These are phyloP conservation scores for Panulirus ornatus DNA, from an alignment of 1,140 invertebrate species.

Conservation along the genomic window DNA sequence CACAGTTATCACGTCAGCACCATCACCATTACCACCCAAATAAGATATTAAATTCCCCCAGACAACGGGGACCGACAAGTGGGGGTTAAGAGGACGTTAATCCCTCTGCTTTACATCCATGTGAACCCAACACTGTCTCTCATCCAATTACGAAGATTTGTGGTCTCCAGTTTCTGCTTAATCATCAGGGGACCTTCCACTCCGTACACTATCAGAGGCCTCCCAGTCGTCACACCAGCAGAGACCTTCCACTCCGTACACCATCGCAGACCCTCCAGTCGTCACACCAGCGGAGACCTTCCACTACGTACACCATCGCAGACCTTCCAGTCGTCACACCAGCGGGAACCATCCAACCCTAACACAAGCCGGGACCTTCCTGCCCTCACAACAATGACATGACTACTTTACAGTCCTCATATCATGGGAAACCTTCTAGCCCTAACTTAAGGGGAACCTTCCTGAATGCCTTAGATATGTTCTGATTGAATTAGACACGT, in stretches of 20 bases:
- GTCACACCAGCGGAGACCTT: too few relatives aligned
- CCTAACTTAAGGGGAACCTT: background rate
- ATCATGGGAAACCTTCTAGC: background rate
- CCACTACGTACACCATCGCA: background rate
- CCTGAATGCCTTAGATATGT: too few relatives aligned
- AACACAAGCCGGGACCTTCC: too few relatives aligned
- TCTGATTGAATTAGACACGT: too few relatives aligned
- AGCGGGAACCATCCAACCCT: background rate
- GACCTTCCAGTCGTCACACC: too few relatives aligned
- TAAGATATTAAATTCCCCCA: conserved; percentile 40
- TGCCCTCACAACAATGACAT: too few relatives aligned
- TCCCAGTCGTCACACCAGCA: too few relatives aligned
- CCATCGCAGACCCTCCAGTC: too few relatives aligned
- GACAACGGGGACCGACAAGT: conserved; percentile 20
- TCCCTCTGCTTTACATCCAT: conserved; percentile 51
- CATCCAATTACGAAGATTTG: conserved; percentile 67
- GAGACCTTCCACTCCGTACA: background rate
- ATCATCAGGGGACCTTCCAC: conserved; percentile 19
- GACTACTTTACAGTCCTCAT: too few relatives aligned
- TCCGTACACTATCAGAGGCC: background rate
- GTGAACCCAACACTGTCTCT: conserved; percentile 65
- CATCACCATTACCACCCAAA: conserved; percentile 4
- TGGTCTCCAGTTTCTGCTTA: conserved; percentile 52
- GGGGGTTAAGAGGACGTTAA: conserved; percentile 51
- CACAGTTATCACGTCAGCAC: background rate